Evolutionary conservation across 2,797 vertebrate genomes (phyloP).

Genomic region (Sebastiscus tertius): DNA sequence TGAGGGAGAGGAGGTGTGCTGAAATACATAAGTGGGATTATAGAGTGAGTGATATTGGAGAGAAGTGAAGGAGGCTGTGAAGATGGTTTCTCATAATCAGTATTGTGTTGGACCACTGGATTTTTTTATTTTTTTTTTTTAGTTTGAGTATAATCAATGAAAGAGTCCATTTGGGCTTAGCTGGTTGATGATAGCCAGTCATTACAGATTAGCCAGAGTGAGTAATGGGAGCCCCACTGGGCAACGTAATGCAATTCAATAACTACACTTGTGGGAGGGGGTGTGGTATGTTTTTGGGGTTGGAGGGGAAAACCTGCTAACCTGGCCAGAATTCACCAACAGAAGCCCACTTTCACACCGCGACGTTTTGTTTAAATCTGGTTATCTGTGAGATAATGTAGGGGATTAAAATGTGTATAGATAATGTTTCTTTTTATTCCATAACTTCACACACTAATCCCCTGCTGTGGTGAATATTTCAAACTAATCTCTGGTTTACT

Average conservation of each 20-base stretch:
- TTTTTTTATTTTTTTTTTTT: conserved; percentile 39
- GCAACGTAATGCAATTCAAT: conserved; percentile 81
- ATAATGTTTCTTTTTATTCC: conserved; percentile 57
- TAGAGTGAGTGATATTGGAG: conserved; percentile 67
- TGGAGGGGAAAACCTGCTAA: background rate
- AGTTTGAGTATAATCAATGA: conserved; percentile 79
- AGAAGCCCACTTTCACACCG: conserved; percentile 8
- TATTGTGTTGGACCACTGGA: conserved; percentile 52
- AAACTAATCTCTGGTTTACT: conserved; percentile 74
- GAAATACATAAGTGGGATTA: conserved; percentile 76
- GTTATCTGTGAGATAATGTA: conserved; percentile 60
- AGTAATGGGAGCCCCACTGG: conserved; percentile 82
- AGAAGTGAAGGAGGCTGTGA: conserved; percentile 53
- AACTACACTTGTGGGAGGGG: conserved; percentile 68
- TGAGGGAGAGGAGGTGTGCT: conserved; percentile 65
- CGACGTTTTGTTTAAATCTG: conserved; percentile 9
- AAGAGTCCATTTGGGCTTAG: conserved; percentile 72
- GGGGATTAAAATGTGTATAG: conserved; percentile 40
- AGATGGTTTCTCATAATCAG: conserved; percentile 64
- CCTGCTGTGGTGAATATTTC: conserved; percentile 68
- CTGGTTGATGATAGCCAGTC: conserved; percentile 82
- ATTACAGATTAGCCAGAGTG: conserved; percentile 84
- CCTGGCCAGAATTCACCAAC: conserved; percentile 24
- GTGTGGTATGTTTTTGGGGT: conserved; percentile 29
- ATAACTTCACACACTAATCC: conserved; percentile 63